Evolutionary conservation across 2,113 vertebrate species (phyloP), one percentile per base, ranked within the genome.

Genomic region (Ctenomys sociabilis): DNA sequence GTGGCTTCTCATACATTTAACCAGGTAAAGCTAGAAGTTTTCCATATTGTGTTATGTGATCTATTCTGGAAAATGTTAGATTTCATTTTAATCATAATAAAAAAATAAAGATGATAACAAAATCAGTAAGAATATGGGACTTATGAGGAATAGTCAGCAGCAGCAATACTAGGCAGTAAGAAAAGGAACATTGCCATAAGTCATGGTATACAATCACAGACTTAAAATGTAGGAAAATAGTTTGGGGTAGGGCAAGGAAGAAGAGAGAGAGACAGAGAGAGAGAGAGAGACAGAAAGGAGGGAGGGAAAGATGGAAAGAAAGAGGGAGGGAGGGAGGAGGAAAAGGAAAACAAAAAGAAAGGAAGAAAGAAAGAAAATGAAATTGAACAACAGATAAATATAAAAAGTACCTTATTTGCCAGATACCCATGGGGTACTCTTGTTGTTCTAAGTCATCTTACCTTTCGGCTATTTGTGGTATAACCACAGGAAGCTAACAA

Each of bases 331-430:
- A 3, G 7, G 4, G 4, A 7, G 22, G 0, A 61, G 17, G 43
- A 3, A 30, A 30, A 49, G 24, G 14, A 35, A 63, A 3, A 28
- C 10, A 30, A 2, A 14, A 63, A 63, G 30, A 14, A 59, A 10
- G 37, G 3, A 30, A 86, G 28, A 16, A 7, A 4, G 0, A 0
- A 11, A 2, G 7, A 7, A 2, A 2, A 16, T 0, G 35, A 26
- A 7, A 5, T 7, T 83, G 24, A 96, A 28, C 11, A 26, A 26
- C 26, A 43, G 64, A 35, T 35, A 5, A 57, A 6, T 63, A 32
- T 14, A 32, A 68, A 91, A 37, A 10, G 70, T 72, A 11, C 4
- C 83, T 91, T 57, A 17, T 30, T 88, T 52, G 11, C 0, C 40
- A 26, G 19, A 12, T 43, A 10, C 57, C 1, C 7, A 30, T 24